These are phyloP conservation scores for Macrosiphum euphorbiae DNA, from an alignment of 2,888 invertebrate species.

Conservation along the genomic window DNA sequence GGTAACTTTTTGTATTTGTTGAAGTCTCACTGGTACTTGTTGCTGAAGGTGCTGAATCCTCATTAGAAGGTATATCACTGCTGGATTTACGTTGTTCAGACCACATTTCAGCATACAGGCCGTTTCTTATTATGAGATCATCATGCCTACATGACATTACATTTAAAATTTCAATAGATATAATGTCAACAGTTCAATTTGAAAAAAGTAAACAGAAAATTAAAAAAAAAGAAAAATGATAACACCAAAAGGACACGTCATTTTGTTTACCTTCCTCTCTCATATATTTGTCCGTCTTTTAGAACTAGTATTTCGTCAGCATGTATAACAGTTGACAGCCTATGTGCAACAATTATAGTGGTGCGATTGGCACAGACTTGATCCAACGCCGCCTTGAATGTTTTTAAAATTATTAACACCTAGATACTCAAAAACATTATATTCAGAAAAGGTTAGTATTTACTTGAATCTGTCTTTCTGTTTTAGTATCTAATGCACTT, in stretches of 20 bases:
- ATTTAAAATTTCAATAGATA: conserved; percentile 3
- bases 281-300: conserved; percentile 90
- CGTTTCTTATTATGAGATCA: conserved; percentile 77
- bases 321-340: conserved; percentile 93
- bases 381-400: conserved; percentile 77
- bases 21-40: background rate
- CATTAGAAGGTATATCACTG: conserved; percentile 11
- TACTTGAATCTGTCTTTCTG: conserved; percentile 90
- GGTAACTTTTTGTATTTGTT: conserved; percentile 10
- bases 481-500: conserved; percentile 94
- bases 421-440: conserved; percentile 11
- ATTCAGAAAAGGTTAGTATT: conserved; percentile 22
- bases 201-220: background rate
- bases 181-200: conserved; percentile 39
- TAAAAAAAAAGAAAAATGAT: background rate
- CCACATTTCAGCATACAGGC: conserved; percentile 94
- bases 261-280: conserved; percentile 87
- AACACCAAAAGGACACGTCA: background rate
- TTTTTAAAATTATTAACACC: conserved; percentile 66
- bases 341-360: conserved; percentile 94
- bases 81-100: conserved; percentile 80
- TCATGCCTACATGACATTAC: conserved; percentile 77
- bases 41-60: background rate
- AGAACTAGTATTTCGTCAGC: conserved; percentile 95
- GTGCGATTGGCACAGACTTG: conserved; percentile 88